phyloP scores from a whole-genome alignment of 2,113 vertebrate species.

The Lampris megalopsis region DNA sequence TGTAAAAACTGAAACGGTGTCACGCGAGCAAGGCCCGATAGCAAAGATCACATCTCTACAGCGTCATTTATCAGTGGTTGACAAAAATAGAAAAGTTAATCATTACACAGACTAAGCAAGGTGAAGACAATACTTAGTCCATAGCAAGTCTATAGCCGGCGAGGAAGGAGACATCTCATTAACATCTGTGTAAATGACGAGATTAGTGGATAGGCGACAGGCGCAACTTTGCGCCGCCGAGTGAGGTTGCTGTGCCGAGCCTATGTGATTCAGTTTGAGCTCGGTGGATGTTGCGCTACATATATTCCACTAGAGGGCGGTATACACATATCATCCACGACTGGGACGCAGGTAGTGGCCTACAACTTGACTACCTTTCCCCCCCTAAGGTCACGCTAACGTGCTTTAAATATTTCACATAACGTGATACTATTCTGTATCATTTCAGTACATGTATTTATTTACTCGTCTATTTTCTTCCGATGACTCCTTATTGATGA shows the following conservation, averaged over 20 bases:
- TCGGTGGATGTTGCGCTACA: too few species aligned
- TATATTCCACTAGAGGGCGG: slow-evolving; percentile 41
- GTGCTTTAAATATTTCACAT: too few species aligned
- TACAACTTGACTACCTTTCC: background rate
- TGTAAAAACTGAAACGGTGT: background rate
- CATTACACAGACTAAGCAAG: background rate
- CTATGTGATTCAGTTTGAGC: too few species aligned
- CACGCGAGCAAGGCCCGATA: background rate
- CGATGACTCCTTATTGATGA: too few species aligned
- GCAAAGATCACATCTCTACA: slow-evolving; percentile 2
- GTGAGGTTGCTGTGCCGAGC: too few species aligned
- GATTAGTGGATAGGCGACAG: too few species aligned
- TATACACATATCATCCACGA: slow-evolving; percentile 17
- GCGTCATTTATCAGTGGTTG: background rate
- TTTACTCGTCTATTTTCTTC: too few species aligned
- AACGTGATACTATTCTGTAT: too few species aligned
- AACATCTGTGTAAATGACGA: background rate
- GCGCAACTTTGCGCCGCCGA: too few species aligned
- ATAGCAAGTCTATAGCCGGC: too few species aligned
- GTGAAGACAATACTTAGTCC: background rate
- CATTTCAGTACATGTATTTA: too few species aligned
- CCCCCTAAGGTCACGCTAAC: too few species aligned
- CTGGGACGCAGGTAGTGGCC: slow-evolving; percentile 14
- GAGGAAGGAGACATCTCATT: background rate
- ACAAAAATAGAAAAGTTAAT: slow-evolving; percentile 17